Percentiles rank a stretch among this genome's conserved stretches.
Evolutionary conservation across 92 coral and sea anemone genomes (phyloP).

Genomic region (Siderastrea siderea): DNA sequence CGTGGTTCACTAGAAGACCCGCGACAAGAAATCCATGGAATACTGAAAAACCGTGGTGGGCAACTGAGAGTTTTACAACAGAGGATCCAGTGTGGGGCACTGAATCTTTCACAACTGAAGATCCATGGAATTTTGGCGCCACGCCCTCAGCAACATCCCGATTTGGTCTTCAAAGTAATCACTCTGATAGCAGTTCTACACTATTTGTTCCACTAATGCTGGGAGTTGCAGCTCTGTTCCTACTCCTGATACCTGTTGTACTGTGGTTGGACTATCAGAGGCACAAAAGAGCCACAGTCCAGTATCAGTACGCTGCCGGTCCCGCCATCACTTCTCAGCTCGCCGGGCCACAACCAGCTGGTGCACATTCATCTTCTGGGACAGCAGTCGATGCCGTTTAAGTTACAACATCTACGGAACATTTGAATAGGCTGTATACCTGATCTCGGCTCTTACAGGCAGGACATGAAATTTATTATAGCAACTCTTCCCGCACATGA

Average conservation of each 20-base stretch:
- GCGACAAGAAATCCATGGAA: no score
- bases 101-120: neutral
- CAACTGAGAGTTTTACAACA: neutral
- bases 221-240: slow-evolving; percentile 12
- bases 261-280: neutral
- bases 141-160: neutral
- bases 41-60: no score
- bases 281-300: neutral
- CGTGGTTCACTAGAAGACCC: no score
- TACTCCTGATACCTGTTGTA: slow-evolving; percentile 37
- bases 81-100: neutral
- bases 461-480: no score
- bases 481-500: no score
- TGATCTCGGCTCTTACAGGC: no score
- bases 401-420: no score
- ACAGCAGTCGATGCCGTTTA: no score
- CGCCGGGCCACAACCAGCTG: neutral
- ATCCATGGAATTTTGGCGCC: neutral
- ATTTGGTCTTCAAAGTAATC: slow-evolving; percentile 2
- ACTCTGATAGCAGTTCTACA: slow-evolving; percentile 28
- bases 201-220: no score
- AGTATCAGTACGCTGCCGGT: neutral
- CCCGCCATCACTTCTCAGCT: neutral
- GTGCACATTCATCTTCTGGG: neutral
- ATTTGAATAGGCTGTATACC: no score